These are phyloP conservation scores for Dynastes maya DNA, from an alignment of 2,888 invertebrate genomes.

Conservation along the genomic window DNA sequence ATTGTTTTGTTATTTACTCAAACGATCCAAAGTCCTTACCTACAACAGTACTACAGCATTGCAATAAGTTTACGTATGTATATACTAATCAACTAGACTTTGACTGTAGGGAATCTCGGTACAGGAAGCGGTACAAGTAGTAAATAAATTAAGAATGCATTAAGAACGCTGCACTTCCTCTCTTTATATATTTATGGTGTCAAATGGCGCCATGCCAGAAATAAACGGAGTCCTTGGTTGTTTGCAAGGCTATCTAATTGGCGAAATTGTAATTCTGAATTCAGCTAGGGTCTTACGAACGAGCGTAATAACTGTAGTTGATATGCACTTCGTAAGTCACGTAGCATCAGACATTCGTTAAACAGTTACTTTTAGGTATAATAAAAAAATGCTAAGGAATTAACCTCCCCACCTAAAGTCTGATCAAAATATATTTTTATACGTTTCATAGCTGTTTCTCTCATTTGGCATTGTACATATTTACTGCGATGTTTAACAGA, in stretches of 20 bases:
- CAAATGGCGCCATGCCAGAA: constrained; percentile 33
- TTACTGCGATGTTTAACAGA: too few relatives aligned
- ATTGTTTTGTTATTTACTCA: too few relatives aligned
- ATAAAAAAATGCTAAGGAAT: too few relatives aligned
- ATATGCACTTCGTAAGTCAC: too few relatives aligned
- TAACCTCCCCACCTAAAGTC: too few relatives aligned
- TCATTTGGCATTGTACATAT: too few relatives aligned
- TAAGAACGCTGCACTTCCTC: constrained; percentile 34
- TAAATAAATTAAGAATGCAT: constrained; percentile 33
- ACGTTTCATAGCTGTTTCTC: too few relatives aligned
- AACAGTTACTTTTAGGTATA: too few relatives aligned
- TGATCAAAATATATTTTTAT: too few relatives aligned
- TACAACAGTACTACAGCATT: background rate
- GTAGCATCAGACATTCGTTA: too few relatives aligned
- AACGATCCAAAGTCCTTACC: too few relatives aligned
- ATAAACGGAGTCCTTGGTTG: constrained; percentile 15
- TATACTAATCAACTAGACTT: background rate
- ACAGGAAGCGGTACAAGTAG: constrained; percentile 14
- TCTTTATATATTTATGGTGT: background rate
- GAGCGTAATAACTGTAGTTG: too few relatives aligned
- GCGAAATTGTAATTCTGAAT: background rate
- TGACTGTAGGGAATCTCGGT: background rate
- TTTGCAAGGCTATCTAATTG: constrained; percentile 9
- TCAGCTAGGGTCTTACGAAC: background rate
- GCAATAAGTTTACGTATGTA: background rate